Percentiles rank a stretch among this genome's conserved stretches.
Evolutionary conservation across 2,888 invertebrate genomes (phyloP).

Genomic region (Xestia rhomboidea): DNA sequence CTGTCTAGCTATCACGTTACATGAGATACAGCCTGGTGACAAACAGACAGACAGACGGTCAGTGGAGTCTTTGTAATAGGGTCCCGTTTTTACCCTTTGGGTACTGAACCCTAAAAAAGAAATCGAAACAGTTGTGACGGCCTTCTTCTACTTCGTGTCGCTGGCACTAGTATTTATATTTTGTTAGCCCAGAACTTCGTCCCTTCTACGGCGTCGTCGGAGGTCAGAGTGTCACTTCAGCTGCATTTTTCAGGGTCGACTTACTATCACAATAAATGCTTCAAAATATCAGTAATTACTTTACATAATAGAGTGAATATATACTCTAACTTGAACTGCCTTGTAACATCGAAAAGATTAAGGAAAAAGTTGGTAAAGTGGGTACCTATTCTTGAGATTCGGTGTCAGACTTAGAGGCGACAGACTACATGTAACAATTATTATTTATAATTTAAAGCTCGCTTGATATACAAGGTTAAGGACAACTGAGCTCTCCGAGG

Average conservation of each 20-base stretch:
- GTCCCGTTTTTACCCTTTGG: no score
- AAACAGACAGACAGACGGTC: no score
- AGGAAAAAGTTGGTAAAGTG: background rate
- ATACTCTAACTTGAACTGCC: background rate
- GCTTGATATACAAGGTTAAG: background rate
- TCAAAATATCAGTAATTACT: background rate
- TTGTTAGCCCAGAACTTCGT: background rate
- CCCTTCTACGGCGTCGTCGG: background rate
- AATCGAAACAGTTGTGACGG: no score
- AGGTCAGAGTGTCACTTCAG: background rate
- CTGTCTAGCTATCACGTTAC: no score
- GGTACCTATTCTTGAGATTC: background rate
- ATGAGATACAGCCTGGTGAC: no score
- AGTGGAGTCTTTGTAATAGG: no score
- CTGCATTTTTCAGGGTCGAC: background rate
- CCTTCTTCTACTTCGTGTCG: no score
- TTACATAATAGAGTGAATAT: background rate
- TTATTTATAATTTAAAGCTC: background rate
- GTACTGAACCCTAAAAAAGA: no score
- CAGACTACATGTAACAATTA: background rate
- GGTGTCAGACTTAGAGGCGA: background rate
- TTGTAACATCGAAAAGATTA: background rate
- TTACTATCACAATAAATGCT: background rate
- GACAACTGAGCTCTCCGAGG: background rate
- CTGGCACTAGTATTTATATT: background rate